Percentiles rank a stretch among this genome's conserved stretches.
Conservation (phyloP, 2,113 vertebrate species). For the Poecilia latipinna region DNA sequence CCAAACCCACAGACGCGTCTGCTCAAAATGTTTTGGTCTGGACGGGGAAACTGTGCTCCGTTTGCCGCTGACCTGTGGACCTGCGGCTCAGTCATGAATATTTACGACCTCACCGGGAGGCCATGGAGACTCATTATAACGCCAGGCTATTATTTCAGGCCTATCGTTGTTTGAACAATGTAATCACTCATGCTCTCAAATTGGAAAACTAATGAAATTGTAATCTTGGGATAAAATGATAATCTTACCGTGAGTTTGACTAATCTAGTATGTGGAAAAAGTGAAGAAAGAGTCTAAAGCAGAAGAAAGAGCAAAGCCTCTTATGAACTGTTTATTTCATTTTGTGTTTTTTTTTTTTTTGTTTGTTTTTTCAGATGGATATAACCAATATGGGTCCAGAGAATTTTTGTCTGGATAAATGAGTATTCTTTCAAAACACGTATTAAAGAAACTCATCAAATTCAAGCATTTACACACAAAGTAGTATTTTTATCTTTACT, state of each 20-base stretch:
- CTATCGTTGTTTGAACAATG: not conserved
- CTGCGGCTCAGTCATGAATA: conserved; percentile 44
- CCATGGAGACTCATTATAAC: conserved; percentile 42
- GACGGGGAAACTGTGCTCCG: conserved; percentile 20
- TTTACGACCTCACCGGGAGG: conserved; percentile 26
- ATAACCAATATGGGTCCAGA: too few species aligned
- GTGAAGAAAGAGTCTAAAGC: not conserved
- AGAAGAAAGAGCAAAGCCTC: not conserved
- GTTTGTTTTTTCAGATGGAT: too few species aligned
- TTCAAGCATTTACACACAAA: too few species aligned
- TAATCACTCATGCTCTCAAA: conserved; percentile 10
- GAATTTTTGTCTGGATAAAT: too few species aligned
- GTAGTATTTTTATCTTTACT: too few species aligned
- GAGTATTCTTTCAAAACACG: too few species aligned
- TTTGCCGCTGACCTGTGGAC: conserved; percentile 34
- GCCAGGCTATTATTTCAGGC: conserved; percentile 21
- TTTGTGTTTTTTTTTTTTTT: too few species aligned
- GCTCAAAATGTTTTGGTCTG: conserved; percentile 26
- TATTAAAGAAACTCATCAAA: too few species aligned
- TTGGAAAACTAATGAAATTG: conserved; percentile 17
- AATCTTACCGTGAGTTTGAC: not conserved
- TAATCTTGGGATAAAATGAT: conserved; percentile 16
- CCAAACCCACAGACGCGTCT: conserved; percentile 9
- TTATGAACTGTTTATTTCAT: not conserved
- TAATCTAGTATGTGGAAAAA: not conserved